Conservation (phyloP, 2,797 vertebrate genomes). For the Ciconia nigra region DNA sequence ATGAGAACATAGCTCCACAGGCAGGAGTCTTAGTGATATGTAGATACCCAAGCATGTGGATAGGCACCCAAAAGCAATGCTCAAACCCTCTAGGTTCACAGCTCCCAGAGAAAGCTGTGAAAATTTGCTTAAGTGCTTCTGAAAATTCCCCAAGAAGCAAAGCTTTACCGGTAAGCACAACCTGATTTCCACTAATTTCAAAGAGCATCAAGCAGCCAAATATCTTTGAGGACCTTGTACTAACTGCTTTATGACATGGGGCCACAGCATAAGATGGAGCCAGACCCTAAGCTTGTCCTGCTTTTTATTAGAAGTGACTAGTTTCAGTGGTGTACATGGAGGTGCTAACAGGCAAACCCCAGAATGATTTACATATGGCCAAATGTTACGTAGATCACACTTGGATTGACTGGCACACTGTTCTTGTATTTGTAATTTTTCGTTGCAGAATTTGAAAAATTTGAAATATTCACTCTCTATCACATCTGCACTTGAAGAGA, state of each 20-base stretch:
- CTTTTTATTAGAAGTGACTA: background rate
- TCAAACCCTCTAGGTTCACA: background rate
- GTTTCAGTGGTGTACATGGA: background rate
- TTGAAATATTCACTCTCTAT: background rate
- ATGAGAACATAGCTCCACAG: background rate
- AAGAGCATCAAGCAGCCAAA: background rate
- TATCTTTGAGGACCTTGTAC: background rate
- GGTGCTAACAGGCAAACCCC: background rate
- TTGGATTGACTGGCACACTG: background rate
- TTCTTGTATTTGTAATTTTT: background rate
- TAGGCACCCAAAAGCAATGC: background rate
- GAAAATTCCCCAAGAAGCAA: background rate
- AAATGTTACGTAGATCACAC: background rate
- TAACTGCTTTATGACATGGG: background rate
- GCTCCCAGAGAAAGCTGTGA: background rate
- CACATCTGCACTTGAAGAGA: background rate
- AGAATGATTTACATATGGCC: background rate
- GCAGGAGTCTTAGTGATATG: background rate
- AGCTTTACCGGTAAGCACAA: background rate
- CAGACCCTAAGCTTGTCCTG: background rate
- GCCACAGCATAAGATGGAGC: background rate
- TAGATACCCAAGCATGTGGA: background rate
- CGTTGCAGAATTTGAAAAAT: background rate
- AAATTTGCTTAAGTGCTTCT: background rate
- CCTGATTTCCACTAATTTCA: background rate